A percentile compares a stretch with the other conserved stretches of the same genome.
Conservation (phyloP, 2,797 vertebrate genomes). For the Catharus ustulatus region DNA sequence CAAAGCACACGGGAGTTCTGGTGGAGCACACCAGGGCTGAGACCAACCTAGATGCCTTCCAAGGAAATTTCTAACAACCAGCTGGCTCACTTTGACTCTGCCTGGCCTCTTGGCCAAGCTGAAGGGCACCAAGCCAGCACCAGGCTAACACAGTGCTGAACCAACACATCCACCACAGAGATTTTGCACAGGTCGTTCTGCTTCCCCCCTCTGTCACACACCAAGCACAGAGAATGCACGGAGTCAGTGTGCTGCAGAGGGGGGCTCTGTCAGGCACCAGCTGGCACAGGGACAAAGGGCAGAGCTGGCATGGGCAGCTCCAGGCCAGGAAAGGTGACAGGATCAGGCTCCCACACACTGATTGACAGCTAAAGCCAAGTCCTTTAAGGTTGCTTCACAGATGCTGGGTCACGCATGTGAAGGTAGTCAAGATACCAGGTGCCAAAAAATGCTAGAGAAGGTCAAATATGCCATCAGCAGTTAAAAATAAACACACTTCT, state of each 20-base stretch:
- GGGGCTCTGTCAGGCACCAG: not conserved
- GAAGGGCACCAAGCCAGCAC: not conserved
- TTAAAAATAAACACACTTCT: not conserved
- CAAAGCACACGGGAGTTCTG: not conserved
- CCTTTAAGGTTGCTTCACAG: not conserved
- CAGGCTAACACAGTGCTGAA: not conserved
- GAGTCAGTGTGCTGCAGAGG: not conserved
- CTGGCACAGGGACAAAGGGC: not conserved
- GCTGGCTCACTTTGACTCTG: not conserved
- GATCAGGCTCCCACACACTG: not conserved
- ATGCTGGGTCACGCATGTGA: not conserved
- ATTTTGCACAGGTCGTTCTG: not conserved
- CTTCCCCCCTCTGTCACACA: not conserved
- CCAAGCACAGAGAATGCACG: accelerated
- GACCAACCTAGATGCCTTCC: not conserved
- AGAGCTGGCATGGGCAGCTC: not conserved
- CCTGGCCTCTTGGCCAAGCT: not conserved
- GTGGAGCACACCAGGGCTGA: not conserved
- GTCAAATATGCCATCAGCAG: not conserved
- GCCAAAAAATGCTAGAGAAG: not conserved
- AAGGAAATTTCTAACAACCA: not conserved
- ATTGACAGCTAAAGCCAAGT: not conserved
- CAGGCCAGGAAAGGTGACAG: not conserved
- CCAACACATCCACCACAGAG: not conserved
- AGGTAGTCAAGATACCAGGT: conserved; percentile 25